Conservation (phyloP, 2,113 vertebrate species). For the Himantopus leucocephalus region DNA sequence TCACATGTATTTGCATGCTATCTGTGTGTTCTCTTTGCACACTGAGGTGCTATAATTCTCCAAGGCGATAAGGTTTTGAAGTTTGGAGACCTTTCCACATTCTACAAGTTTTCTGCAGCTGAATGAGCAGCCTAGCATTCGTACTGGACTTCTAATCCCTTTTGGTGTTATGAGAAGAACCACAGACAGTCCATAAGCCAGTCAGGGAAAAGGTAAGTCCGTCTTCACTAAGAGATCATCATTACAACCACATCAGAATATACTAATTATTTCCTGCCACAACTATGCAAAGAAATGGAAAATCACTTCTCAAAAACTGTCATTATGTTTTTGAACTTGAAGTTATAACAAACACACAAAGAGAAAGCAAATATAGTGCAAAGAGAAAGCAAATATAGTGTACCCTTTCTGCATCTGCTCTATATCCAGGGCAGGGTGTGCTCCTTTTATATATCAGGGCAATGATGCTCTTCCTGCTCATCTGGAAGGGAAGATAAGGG, state of each 20-base stretch:
- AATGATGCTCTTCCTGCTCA: background rate
- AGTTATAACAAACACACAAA: background rate
- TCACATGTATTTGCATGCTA: background rate
- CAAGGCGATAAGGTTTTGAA: background rate
- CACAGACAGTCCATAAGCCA: background rate
- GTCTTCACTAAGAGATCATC: background rate
- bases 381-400: background rate
- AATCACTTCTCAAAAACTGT: background rate
- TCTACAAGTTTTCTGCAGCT: background rate
- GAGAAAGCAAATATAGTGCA: background rate
- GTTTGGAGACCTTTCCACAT: background rate
- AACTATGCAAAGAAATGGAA: background rate
- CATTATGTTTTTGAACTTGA: background rate
- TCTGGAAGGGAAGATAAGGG: background rate
- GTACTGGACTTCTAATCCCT: background rate
- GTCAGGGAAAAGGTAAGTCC: background rate
- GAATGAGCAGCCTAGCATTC: background rate
- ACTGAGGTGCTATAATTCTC: background rate
- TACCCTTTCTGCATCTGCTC: background rate
- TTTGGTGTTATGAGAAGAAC: background rate
- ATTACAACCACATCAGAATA: background rate
- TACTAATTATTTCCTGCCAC: background rate
- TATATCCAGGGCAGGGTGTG: background rate
- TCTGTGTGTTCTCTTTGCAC: background rate
- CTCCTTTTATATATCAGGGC: background rate